Percentiles rank a stretch among this genome's conserved stretches.
These are phyloP conservation scores for Hipparchia semele DNA, from an alignment of 2,888 invertebrate species.

Conservation along the genomic window DNA sequence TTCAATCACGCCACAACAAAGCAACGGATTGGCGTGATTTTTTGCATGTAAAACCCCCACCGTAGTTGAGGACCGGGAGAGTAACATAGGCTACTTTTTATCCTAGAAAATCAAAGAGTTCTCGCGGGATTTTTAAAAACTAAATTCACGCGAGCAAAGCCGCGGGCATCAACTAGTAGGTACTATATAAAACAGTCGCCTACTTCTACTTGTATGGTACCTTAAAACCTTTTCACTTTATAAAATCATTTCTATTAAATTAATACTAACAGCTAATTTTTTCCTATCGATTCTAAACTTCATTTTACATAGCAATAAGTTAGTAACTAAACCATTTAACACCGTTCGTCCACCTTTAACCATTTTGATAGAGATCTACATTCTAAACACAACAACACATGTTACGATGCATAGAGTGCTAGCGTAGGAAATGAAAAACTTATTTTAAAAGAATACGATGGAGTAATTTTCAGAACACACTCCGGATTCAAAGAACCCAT, in stretches of 20 bases:
- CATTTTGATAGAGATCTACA: constrained; percentile 20
- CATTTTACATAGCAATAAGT: neutral
- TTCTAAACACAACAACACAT: neutral
- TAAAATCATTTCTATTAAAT: neutral
- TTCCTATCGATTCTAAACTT: constrained; percentile 2
- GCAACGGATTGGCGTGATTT: too few species aligned
- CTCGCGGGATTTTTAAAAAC: too few species aligned
- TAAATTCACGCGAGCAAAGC: too few species aligned
- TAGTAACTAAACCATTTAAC: constrained; percentile 13
- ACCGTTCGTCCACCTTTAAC: constrained; percentile 33
- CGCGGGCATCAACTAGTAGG: too few species aligned
- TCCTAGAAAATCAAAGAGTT: too few species aligned
- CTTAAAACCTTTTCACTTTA: neutral
- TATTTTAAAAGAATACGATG: constrained; percentile 46
- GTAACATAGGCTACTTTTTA: too few species aligned
- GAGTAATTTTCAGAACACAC: constrained; percentile 61
- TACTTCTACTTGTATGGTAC: too few species aligned
- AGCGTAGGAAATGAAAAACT: constrained; percentile 41
- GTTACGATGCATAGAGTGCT: constrained; percentile 16
- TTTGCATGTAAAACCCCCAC: too few species aligned
- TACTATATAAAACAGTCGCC: too few species aligned
- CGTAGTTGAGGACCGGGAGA: too few species aligned
- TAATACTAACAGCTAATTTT: neutral
- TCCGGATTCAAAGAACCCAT: constrained; percentile 60
- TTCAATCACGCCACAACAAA: too few species aligned